These are phyloP conservation scores for Drosophila prolongata DNA, from an alignment of 2,888 invertebrate genomes.

Conservation along the genomic window DNA sequence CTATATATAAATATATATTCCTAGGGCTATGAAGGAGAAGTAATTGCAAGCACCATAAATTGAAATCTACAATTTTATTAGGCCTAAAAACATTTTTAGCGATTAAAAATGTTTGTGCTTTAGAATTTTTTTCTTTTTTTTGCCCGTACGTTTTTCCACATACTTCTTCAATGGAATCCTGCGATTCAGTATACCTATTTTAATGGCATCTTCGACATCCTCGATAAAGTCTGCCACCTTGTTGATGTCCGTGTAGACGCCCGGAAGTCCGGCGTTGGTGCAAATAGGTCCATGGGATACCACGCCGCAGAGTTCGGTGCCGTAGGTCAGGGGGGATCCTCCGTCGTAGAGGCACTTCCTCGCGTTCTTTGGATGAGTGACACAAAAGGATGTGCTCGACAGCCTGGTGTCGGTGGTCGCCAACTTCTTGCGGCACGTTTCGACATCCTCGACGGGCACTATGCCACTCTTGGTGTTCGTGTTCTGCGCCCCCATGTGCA, in stretches of 20 bases:
- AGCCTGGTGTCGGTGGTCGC: background rate
- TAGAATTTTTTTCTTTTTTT: no score
- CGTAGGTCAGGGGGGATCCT: slow-evolving; percentile 34
- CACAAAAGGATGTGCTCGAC: slow-evolving; percentile 15
- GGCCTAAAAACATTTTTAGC: no score
- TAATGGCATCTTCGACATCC: background rate
- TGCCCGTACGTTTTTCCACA: no score
- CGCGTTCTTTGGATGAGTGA: slow-evolving; percentile 15
- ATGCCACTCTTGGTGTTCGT: background rate
- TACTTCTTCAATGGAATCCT: no score
- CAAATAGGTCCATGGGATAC: slow-evolving; percentile 43
- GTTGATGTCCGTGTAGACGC: slow-evolving; percentile 39
- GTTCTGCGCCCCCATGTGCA: background rate
- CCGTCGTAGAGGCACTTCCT: slow-evolving; percentile 34
- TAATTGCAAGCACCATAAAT: no score
- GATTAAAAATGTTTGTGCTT: no score
- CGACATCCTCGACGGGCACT: slow-evolving; percentile 1
- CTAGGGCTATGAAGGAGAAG: no score
- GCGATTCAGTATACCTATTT: no score
- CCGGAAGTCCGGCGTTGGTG: slow-evolving; percentile 18
- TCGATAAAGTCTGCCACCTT: background rate
- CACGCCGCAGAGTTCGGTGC: slow-evolving; percentile 40
- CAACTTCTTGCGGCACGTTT: background rate
- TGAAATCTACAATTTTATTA: no score
- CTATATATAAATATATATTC: no score